Evolutionary conservation across 1,140 invertebrate species (phyloP), one percentile per base, ranked within the genome.

Genomic region (Drosophila ficusphila): DNA sequence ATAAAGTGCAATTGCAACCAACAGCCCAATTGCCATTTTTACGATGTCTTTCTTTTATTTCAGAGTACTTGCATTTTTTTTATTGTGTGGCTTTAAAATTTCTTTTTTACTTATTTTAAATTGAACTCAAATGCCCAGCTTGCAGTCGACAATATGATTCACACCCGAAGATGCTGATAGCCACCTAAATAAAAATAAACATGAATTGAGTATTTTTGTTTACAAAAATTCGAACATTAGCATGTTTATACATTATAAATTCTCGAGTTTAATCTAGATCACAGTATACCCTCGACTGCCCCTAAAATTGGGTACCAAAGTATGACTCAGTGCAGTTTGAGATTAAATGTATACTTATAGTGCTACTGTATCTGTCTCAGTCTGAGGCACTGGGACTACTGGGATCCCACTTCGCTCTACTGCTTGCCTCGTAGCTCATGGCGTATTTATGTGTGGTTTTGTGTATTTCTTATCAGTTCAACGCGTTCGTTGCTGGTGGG

Each of bases 391-490:
- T 71, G 27, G 5, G 16, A 11, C 16, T 16, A 5, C 9, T 23
- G 21, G 19, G 18, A 16, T 1, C 9, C 8, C 4, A 12, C 18
- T 9, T 23, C 6, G 7, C 9, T 34, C 19, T 39, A 29, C 34
- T 29, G 11, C 6, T 56, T 12, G 25, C 12, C 27, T 44, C n/a
- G 16, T 21, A 46, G 23, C 42, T 46, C 42, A 14, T 46, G 23
- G 8, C 12, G 42, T 29, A 23, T 19, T 52, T 19, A 31, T 34
- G n/a, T 38, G 8, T 71, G 51, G 33, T 19, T 41, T 36, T 38
- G 14, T 38, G 36, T n/a, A 53, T 62, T 71, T 72, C 48, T 62
- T 72, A 73, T 71, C 70, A 71, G 42, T 49, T 71, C 11, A 48
- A 56, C 27, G 49, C 29, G 27, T 36, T 48, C 14, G 31, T 34